phyloP scores from a whole-genome alignment of 2,888 invertebrate genomes.

The Pherbina coryleti region DNA sequence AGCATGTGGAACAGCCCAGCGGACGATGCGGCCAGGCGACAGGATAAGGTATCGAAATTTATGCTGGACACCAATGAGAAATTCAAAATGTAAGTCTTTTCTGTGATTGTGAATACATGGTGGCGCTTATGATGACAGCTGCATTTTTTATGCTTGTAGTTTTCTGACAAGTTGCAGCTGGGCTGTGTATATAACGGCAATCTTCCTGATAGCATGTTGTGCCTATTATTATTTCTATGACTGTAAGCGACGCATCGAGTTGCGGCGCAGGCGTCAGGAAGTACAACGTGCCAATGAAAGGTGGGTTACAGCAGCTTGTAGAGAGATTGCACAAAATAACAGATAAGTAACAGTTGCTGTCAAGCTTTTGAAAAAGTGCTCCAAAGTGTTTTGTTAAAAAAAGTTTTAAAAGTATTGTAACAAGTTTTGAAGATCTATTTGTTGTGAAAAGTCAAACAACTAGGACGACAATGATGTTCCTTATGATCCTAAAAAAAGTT shows the following conservation, averaged over 20 bases:
- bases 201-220: slow-evolving; percentile 56
- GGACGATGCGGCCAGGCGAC: slow-evolving; percentile 6
- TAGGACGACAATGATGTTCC: too few species aligned
- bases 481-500: too few species aligned
- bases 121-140: not conserved
- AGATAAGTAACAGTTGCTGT: not conserved
- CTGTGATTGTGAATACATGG: not conserved
- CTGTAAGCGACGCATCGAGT: slow-evolving; percentile 52
- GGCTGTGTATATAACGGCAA: slow-evolving; percentile 59
- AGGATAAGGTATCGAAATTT: slow-evolving; percentile 44
- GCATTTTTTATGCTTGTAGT: slow-evolving; percentile 45
- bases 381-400: too few species aligned
- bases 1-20: slow-evolving; percentile 38
- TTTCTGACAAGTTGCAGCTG: slow-evolving; percentile 61
- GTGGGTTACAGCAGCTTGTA: slow-evolving; percentile 47
- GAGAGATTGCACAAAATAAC: too few species aligned
- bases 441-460: too few species aligned
- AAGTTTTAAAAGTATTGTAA: too few species aligned
- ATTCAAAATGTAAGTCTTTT: slow-evolving; percentile 49
- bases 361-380: too few species aligned
- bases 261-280: slow-evolving; percentile 54
- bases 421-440: too few species aligned
- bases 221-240: slow-evolving; percentile 60
- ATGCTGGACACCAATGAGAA: slow-evolving; percentile 44
- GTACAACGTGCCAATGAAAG: slow-evolving; percentile 59